phyloP scores from a whole-genome alignment of 2,888 invertebrate genomes.

The Linnaemya tessellans region DNA sequence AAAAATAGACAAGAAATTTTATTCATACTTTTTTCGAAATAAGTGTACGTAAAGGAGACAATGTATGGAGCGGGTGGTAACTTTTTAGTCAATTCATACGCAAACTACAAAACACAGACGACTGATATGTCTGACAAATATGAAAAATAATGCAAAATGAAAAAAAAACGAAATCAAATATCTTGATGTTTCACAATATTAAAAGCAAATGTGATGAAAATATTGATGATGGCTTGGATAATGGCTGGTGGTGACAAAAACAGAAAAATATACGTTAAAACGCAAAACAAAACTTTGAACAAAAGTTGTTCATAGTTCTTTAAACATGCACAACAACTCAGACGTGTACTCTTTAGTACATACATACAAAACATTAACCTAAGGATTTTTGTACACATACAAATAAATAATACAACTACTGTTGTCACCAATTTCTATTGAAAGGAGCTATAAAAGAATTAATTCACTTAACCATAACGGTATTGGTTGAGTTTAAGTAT shows the following conservation, averaged over 20 bases:
- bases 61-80: background rate
- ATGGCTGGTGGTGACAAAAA: constrained; percentile 52
- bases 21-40: no score
- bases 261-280: constrained; percentile 11
- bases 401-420: background rate
- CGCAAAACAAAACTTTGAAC: constrained; percentile 4
- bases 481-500: no score
- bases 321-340: constrained; percentile 2
- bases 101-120: background rate
- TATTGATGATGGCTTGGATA: constrained; percentile 57
- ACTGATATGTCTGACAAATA: background rate
- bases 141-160: background rate
- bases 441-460: background rate
- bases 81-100: background rate
- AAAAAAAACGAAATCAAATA: background rate
- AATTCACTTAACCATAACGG: background rate
- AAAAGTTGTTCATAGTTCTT: constrained; percentile 15
- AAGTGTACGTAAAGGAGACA: background rate
- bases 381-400: background rate
- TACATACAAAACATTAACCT: no score
- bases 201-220: constrained; percentile 53
- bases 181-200: constrained; percentile 20
- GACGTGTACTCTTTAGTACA: background rate
- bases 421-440: background rate
- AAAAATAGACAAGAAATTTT: background rate